These are phyloP conservation scores for Anodontia alba DNA, from an alignment of 2,888 invertebrate species.

Conservation along the genomic window DNA sequence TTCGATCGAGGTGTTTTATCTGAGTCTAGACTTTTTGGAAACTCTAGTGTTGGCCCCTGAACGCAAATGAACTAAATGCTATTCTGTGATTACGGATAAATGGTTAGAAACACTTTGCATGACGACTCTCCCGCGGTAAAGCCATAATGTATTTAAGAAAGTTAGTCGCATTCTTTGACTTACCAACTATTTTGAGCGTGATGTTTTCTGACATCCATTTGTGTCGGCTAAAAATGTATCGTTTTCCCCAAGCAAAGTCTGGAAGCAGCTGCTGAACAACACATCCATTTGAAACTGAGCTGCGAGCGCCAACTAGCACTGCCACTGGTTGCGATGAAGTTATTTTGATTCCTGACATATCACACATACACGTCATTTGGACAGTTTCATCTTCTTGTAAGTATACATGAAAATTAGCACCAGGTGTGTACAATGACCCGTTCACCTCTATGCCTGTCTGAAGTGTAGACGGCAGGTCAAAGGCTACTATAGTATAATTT, in stretches of 20 bases:
- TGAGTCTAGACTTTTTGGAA: too few relatives aligned
- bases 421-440: constrained; percentile 24
- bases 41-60: too few relatives aligned
- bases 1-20: too few relatives aligned
- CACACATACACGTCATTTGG: constrained; percentile 46
- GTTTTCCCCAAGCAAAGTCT: constrained; percentile 39
- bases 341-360: constrained; percentile 54
- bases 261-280: constrained; percentile 50
- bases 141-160: too few relatives aligned
- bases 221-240: constrained; percentile 44
- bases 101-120: too few relatives aligned
- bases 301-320: constrained; percentile 42
- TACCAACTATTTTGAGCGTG: constrained; percentile 54
- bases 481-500: constrained; percentile 36
- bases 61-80: too few relatives aligned
- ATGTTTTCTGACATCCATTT: constrained; percentile 44
- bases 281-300: neutral
- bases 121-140: too few relatives aligned
- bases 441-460: constrained; percentile 22
- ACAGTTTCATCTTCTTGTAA: constrained; percentile 34
- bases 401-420: constrained; percentile 36
- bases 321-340: constrained; percentile 43
- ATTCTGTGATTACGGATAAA: too few relatives aligned
- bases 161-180: too few relatives aligned
- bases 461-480: constrained; percentile 31